A percentile compares a stretch with the other conserved stretches of the same genome.
Evolutionary conservation across 2,888 invertebrate genomes (phyloP).

Genomic region (Yponomeuta malinellus): DNA sequence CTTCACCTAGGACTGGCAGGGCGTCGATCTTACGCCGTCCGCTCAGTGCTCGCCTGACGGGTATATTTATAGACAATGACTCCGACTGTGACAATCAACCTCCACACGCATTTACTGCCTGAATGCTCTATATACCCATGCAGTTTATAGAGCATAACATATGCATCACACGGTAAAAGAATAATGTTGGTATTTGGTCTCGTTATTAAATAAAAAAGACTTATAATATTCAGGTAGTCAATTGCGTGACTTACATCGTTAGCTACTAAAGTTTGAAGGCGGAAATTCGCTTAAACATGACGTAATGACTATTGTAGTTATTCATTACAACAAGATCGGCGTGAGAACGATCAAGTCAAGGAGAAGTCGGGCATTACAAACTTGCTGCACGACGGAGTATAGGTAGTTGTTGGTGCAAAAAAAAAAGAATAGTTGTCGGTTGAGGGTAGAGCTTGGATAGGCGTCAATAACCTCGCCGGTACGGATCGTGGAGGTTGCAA

Average conservation of each 20-base stretch:
- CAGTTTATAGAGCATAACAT: slow-evolving; percentile 11
- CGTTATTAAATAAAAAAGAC: slow-evolving; percentile 30
- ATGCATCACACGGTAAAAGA: background rate
- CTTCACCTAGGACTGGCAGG: slow-evolving; percentile 66
- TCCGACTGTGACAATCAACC: slow-evolving; percentile 41
- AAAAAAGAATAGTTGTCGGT: slow-evolving; percentile 1
- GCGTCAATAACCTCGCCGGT: slow-evolving; percentile 73
- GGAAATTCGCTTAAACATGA: slow-evolving; percentile 69
- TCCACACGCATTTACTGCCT: slow-evolving; percentile 20
- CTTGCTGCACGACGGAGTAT: slow-evolving; percentile 25
- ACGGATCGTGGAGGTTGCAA: slow-evolving; percentile 73
- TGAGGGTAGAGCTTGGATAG: slow-evolving; percentile 21
- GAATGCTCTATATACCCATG: background rate
- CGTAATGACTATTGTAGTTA: slow-evolving; percentile 71
- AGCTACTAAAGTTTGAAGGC: slow-evolving; percentile 66
- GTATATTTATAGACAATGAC: slow-evolving; percentile 60
- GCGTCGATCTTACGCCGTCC: slow-evolving; percentile 52
- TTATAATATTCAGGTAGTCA: slow-evolving; percentile 51
- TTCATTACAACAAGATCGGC: slow-evolving; percentile 66
- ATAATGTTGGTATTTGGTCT: slow-evolving; percentile 6
- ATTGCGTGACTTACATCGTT: slow-evolving; percentile 69
- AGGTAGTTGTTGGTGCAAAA: slow-evolving; percentile 31
- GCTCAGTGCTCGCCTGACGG: slow-evolving; percentile 51
- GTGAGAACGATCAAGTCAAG: slow-evolving; percentile 69
- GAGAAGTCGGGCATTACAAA: slow-evolving; percentile 52